A percentile compares a stretch with the other conserved stretches of the same genome.
Evolutionary conservation across 2,113 vertebrate genomes (phyloP).

Genomic region (Macaca nemestrina): DNA sequence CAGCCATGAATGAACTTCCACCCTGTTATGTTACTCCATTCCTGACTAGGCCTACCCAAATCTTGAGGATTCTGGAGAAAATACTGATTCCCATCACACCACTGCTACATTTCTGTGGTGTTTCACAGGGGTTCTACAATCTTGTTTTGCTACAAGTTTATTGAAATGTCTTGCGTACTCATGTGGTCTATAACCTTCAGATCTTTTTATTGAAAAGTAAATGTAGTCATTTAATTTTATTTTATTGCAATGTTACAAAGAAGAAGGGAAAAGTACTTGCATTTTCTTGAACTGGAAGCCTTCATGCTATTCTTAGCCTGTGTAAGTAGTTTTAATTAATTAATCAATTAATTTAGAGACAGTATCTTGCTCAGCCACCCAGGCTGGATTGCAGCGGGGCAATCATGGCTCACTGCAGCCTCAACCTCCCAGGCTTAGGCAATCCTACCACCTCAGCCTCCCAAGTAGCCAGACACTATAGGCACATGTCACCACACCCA

Average conservation of each 20-base stretch:
- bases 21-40: not conserved
- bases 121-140: not conserved
- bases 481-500: too few relatives aligned
- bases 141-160: not conserved
- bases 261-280: not conserved
- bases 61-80: not conserved
- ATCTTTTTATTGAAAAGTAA: not conserved
- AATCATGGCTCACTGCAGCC: too few relatives aligned
- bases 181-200: not conserved
- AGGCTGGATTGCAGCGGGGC: too few relatives aligned
- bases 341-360: too few relatives aligned
- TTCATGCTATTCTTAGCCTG: not conserved
- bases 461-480: too few relatives aligned
- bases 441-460: too few relatives aligned
- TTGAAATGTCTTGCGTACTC: not conserved
- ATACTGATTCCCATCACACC: not conserved
- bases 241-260: not conserved
- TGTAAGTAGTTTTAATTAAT: not conserved
- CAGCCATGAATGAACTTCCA: not conserved
- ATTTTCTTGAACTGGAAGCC: not conserved
- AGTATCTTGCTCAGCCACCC: too few relatives aligned
- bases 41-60: not conserved
- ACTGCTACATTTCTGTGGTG: not conserved
- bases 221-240: not conserved
- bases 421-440: too few relatives aligned